Evolutionary conservation across 2,888 invertebrate genomes (phyloP).

Genomic region (Caenorhabditis afra): DNA sequence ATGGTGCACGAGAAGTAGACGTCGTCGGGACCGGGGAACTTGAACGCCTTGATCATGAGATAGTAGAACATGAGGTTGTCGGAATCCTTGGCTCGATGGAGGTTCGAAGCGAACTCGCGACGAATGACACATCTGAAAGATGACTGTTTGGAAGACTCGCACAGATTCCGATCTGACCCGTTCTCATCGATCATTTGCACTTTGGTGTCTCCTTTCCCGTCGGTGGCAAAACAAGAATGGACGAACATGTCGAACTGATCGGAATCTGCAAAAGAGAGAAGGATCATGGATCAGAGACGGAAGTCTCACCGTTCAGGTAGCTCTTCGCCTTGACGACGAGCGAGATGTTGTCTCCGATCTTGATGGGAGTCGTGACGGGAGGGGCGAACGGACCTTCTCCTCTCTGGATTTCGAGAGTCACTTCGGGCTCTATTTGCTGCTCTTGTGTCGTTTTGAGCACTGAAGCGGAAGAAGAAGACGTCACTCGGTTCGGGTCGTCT

Average conservation of each 20-base stretch:
- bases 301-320: conserved; percentile 56
- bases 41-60: conserved; percentile 67
- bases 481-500: conserved; percentile 20
- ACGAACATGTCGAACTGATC: conserved; percentile 79
- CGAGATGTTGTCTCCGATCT: conserved; percentile 78
- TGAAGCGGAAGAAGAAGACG: conserved; percentile 22
- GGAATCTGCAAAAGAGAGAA: conserved; percentile 61
- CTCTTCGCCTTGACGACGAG: conserved; percentile 75
- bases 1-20: conserved; percentile 80
- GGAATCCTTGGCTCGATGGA: conserved; percentile 65
- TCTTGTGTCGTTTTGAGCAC: conserved; percentile 65
- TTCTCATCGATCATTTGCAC: conserved; percentile 76
- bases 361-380: conserved; percentile 72
- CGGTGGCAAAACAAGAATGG: conserved; percentile 79
- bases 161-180: conserved; percentile 63
- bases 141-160: background rate
- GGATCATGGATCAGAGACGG: background rate
- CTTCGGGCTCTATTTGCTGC: conserved; percentile 57
- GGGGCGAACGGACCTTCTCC: conserved; percentile 73
- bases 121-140: conserved; percentile 75
- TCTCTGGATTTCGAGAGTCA: conserved; percentile 76
- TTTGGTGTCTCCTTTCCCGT: conserved; percentile 73
- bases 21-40: conserved; percentile 79
- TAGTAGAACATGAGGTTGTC: conserved; percentile 65
- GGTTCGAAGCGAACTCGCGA: conserved; percentile 72